Conservation (phyloP, 2,113 vertebrate species). For the Pseudopipra pipra region DNA sequence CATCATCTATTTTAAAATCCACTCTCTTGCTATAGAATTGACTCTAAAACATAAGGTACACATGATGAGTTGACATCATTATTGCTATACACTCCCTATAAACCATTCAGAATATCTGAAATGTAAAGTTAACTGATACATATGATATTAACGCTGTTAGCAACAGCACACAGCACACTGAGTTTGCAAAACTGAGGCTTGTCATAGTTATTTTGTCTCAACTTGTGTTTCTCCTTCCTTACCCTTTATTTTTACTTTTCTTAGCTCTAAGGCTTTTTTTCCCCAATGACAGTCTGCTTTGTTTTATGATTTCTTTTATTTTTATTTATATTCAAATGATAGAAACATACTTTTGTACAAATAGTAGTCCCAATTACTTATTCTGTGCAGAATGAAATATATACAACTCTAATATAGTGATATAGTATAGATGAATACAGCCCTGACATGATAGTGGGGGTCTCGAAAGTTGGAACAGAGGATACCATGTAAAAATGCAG, state of each 20-base stretch:
- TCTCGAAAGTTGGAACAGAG: neutral
- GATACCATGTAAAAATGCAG: neutral
- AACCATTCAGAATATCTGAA: neutral
- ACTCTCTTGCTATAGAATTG: neutral
- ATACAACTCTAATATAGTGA: neutral
- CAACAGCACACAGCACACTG: neutral
- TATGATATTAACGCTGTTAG: neutral
- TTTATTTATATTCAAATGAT: neutral
- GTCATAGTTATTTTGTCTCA: neutral
- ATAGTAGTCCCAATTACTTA: neutral
- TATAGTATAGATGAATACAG: neutral
- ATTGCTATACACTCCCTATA: neutral
- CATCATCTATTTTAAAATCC: neutral
- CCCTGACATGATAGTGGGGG: neutral
- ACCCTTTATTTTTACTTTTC: neutral
- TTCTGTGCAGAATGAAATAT: neutral
- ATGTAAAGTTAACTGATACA: neutral
- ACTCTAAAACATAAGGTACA: neutral
- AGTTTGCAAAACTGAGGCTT: neutral
- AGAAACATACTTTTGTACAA: neutral
- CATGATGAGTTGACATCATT: neutral
- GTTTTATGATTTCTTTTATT: neutral
- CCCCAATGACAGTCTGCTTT: neutral
- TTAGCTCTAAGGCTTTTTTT: neutral
- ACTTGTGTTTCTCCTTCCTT: neutral